These are phyloP conservation scores for Danionella dracula DNA, from an alignment of 2,797 vertebrate species.

Conservation along the genomic window DNA sequence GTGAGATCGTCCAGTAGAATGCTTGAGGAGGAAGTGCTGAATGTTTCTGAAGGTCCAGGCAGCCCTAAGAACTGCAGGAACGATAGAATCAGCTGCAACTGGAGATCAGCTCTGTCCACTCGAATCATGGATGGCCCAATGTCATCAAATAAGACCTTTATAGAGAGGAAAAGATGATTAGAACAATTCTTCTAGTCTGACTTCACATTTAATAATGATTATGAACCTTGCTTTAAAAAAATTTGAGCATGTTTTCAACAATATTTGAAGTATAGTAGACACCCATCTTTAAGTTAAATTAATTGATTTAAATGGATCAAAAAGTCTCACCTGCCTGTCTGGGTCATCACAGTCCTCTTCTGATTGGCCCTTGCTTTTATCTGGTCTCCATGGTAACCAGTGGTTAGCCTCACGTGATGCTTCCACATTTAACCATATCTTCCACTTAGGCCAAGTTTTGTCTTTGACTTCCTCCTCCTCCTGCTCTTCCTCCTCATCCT, in stretches of 20 bases:
- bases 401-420: conserved; percentile 79
- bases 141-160: conserved; percentile 91
- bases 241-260: not conserved
- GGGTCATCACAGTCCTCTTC: conserved; percentile 96
- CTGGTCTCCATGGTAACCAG: conserved; percentile 93
- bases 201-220: too few species aligned
- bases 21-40: conserved; percentile 62
- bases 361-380: conserved; percentile 81
- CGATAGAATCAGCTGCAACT: conserved; percentile 67
- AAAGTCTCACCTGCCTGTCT: conserved; percentile 82
- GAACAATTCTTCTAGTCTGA: not conserved
- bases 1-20: conserved; percentile 77
- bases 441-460: conserved; percentile 74
- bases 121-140: conserved; percentile 83
- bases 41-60: conserved; percentile 60
- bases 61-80: conserved; percentile 89
- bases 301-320: not conserved
- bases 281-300: not conserved
- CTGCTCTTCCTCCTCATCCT: conserved; percentile 77
- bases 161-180: not conserved
- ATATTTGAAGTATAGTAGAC: too few species aligned
- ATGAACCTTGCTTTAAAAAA: too few species aligned
- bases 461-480: conserved; percentile 85
- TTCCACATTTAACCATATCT: conserved; percentile 85
- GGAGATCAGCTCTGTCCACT: conserved; percentile 71